A percentile compares a stretch with the other conserved stretches of the same genome.
Conservation (phyloP, 2,888 invertebrate species). For the Napeogenes inachia region DNA sequence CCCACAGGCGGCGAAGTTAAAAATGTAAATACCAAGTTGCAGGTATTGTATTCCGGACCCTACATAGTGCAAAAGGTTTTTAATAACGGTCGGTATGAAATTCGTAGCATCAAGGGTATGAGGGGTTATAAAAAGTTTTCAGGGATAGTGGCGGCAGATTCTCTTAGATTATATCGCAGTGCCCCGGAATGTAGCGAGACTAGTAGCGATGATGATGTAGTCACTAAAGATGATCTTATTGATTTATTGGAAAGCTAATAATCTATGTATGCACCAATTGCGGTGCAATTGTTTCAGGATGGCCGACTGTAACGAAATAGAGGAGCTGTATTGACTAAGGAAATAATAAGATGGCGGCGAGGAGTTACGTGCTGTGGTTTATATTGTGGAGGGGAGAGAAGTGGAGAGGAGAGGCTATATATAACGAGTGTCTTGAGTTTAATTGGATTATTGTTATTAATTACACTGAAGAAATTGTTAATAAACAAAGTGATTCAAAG, state of each 20-base stretch:
- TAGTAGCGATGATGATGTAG: conserved; percentile 13
- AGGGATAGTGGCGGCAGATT: conserved; percentile 24
- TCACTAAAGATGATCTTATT: conserved; percentile 15
- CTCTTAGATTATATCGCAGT: conserved; percentile 21
- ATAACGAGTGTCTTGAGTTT: too few species aligned
- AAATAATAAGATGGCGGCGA: too few species aligned
- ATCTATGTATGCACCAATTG: conserved; percentile 10
- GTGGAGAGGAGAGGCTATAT: too few species aligned
- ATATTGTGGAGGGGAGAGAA: too few species aligned
- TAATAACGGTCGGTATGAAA: conserved; percentile 24
- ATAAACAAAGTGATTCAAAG: too few species aligned
- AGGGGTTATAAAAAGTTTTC: conserved; percentile 27
- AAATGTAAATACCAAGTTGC: conserved; percentile 27
- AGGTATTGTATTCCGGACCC: conserved; percentile 23
- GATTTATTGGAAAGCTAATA: conserved; percentile 17
- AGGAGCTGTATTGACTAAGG: too few species aligned
- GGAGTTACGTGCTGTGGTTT: too few species aligned
- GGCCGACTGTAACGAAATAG: too few species aligned
- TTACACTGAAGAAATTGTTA: too few species aligned
- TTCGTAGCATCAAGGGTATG: conserved; percentile 25
- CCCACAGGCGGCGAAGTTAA: conserved; percentile 11
- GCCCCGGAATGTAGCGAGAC: conserved; percentile 12
- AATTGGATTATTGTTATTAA: too few species aligned
- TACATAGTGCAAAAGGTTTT: conserved; percentile 21
- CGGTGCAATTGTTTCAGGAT: conserved; percentile 15